These are phyloP conservation scores for Ashinkailepas kermadecensis DNA, from an alignment of 2,888 invertebrate genomes.

Conservation along the genomic window DNA sequence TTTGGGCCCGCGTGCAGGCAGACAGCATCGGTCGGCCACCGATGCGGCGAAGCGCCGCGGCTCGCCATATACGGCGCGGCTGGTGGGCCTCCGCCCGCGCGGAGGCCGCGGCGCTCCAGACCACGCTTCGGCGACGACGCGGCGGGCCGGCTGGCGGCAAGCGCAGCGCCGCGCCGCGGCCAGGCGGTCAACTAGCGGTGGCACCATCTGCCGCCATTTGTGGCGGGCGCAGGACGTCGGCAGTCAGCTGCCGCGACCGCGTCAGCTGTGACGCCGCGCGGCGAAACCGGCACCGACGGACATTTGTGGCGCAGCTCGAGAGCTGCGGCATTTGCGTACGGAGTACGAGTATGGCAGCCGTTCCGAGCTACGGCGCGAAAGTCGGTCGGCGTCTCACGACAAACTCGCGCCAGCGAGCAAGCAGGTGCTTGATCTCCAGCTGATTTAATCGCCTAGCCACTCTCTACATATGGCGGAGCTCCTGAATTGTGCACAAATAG, in stretches of 20 bases:
- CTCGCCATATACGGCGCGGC: neutral
- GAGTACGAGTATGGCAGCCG: too few species aligned
- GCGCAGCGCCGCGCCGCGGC: conserved; percentile 10
- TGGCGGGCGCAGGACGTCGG: conserved; percentile 25
- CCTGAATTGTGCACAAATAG: too few species aligned
- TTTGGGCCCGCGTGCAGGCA: too few species aligned
- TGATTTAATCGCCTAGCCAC: too few species aligned
- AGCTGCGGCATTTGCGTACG: neutral
- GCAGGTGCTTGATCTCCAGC: too few species aligned
- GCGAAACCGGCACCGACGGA: neutral
- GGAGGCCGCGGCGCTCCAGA: neutral
- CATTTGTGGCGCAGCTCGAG: neutral
- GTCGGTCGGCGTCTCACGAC: too few species aligned
- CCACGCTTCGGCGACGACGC: neutral
- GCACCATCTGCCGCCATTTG: conserved; percentile 29
- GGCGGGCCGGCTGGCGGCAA: conserved; percentile 29
- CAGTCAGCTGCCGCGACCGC: neutral
- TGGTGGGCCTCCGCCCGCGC: neutral
- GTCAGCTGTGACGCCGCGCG: neutral
- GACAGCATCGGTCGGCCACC: too few species aligned
- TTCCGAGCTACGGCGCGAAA: too few species aligned
- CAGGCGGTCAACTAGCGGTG: conserved; percentile 26
- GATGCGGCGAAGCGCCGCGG: neutral
- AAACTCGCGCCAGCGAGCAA: too few species aligned
- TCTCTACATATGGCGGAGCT: too few species aligned